A percentile compares a stretch with the other conserved stretches of the same genome.
These are phyloP conservation scores for Caenorhabditis virilis DNA, from an alignment of 2,888 invertebrate species.

Conservation along the genomic window DNA sequence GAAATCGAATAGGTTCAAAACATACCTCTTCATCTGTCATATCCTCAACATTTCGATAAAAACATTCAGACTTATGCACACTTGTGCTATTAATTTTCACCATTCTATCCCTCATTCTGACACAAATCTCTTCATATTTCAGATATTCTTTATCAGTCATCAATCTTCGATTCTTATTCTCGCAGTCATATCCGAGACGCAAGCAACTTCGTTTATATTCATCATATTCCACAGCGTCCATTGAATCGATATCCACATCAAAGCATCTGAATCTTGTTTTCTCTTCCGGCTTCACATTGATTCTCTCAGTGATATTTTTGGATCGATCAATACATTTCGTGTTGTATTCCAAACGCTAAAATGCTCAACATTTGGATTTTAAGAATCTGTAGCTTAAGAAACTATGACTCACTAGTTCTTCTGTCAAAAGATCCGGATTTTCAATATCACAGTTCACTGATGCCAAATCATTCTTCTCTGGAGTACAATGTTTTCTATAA, in stretches of 20 bases:
- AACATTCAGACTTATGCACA: conserved; percentile 13
- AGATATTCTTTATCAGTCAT: not conserved
- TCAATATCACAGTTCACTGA: not conserved
- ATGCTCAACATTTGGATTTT: not conserved
- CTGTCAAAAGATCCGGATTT: not conserved
- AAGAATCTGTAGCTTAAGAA: not conserved
- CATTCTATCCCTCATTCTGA: not conserved
- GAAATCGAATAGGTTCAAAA: too few relatives aligned
- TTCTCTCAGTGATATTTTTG: too few relatives aligned
- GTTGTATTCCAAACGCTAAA: not conserved
- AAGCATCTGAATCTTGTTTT: too few relatives aligned
- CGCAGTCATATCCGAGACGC: too few relatives aligned
- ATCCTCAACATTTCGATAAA: conserved; percentile 19
- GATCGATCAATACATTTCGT: too few relatives aligned
- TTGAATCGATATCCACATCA: too few relatives aligned
- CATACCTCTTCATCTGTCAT: conserved; percentile 20
- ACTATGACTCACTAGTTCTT: not conserved
- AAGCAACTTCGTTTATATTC: too few relatives aligned
- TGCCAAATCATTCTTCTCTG: too few relatives aligned
- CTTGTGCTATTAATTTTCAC: conserved; percentile 10
- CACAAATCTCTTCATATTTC: not conserved
- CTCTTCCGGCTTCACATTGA: too few relatives aligned
- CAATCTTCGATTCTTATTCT: not conserved
- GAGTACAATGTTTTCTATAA: too few relatives aligned
- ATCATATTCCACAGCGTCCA: too few relatives aligned